Evolutionary conservation across 35 echinoderm and acorn worm species (phyloP).

Genomic region (Apostichopus japonicus): DNA sequence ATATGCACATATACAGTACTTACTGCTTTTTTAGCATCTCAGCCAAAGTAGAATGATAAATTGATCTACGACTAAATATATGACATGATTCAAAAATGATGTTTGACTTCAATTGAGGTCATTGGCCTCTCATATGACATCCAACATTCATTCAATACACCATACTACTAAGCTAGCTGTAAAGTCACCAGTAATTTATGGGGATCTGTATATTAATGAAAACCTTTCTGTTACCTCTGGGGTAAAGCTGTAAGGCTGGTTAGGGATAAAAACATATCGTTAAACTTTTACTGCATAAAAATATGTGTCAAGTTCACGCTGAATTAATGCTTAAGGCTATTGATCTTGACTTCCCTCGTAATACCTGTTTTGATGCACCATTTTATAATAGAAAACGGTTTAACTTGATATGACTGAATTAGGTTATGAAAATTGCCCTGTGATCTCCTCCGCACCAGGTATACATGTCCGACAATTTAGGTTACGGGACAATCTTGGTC

Average conservation of each 20-base stretch:
- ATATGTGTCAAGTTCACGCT: not conserved
- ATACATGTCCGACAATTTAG: not conserved
- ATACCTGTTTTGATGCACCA: not conserved
- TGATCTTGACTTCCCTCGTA: not conserved
- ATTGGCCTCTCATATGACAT: no score
- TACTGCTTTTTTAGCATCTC: no score
- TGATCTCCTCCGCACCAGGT: not conserved
- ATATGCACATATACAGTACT: no score
- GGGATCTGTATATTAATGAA: not conserved
- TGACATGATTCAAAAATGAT: no score
- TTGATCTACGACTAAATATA: no score
- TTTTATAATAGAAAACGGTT: not conserved
- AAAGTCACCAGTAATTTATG: not conserved
- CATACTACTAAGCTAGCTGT: not conserved
- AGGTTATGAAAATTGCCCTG: not conserved
- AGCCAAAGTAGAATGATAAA: no score
- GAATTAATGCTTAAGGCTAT: not conserved
- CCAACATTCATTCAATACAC: no score
- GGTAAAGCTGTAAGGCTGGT: not conserved
- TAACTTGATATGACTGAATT: not conserved
- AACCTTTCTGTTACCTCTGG: not conserved
- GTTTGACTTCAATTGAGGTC: no score
- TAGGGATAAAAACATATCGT: not conserved
- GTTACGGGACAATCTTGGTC: not conserved
- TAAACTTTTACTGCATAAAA: not conserved